Percentiles rank a stretch among this genome's conserved stretches.
These are phyloP conservation scores for Tupaia tana DNA, from an alignment of 2,113 vertebrate genomes.

Conservation along the genomic window DNA sequence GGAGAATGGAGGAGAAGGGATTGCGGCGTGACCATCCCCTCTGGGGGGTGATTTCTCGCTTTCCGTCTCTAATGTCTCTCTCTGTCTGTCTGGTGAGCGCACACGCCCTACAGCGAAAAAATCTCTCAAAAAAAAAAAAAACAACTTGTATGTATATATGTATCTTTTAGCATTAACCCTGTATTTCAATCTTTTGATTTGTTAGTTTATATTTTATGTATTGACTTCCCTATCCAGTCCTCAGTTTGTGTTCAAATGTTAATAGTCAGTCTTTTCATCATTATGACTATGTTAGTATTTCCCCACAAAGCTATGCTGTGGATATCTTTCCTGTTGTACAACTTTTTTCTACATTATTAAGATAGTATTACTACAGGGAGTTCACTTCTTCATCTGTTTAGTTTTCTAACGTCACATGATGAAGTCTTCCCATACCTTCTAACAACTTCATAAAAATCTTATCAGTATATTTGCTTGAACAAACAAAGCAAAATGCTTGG, in stretches of 20 bases:
- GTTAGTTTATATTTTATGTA: background rate
- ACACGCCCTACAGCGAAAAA: too few species aligned
- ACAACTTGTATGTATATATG: background rate
- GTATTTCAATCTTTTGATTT: background rate
- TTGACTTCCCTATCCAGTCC: background rate
- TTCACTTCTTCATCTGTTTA: constrained; percentile 7
- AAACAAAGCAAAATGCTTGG: background rate
- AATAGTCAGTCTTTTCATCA: background rate
- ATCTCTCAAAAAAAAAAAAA: too few species aligned
- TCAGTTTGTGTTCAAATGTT: constrained; percentile 23
- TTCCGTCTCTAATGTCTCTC: too few species aligned
- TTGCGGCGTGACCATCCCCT: too few species aligned
- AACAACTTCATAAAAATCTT: background rate
- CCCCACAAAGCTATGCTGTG: background rate
- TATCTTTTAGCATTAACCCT: background rate
- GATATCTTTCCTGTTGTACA: background rate
- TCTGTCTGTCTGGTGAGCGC: too few species aligned
- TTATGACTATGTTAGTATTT: background rate
- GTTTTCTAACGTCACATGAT: background rate
- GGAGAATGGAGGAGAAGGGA: too few species aligned
- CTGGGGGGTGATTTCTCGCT: too few species aligned
- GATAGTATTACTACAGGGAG: background rate
- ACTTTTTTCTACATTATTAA: background rate
- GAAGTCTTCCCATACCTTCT: background rate
- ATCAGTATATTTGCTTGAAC: too few species aligned